phyloP scores from a whole-genome alignment of 2,888 invertebrate species.

The Tubulanus polymorphus region DNA sequence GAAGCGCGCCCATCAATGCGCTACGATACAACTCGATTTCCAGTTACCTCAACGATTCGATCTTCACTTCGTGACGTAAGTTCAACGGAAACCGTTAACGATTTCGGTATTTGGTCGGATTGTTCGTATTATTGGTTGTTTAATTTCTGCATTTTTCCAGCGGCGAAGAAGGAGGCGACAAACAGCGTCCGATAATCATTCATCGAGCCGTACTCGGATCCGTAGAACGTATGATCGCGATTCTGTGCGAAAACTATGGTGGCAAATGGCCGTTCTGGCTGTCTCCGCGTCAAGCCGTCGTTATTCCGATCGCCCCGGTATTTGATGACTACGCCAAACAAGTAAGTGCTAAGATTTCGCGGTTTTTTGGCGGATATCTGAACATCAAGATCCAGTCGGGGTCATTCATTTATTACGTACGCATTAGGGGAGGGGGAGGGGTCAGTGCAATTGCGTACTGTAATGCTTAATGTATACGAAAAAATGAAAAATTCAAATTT shows the following conservation, averaged over 20 bases:
- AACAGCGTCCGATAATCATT: conserved; percentile 90
- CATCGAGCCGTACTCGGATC: conserved; percentile 97
- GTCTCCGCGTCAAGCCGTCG: conserved; percentile 88
- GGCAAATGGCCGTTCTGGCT: conserved; percentile 99
- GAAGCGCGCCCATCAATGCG: conserved; percentile 86
- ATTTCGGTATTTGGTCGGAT: too few species aligned
- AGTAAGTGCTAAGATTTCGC: too few species aligned
- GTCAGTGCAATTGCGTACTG: too few species aligned
- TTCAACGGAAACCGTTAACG: conserved; percentile 5
- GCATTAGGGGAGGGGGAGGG: too few species aligned
- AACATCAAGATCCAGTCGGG: too few species aligned
- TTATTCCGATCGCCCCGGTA: conserved; percentile 85
- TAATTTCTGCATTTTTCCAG: conserved; percentile 16
- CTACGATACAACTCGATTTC: conserved; percentile 97
- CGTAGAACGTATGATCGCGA: conserved; percentile 96
- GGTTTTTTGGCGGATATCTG: too few species aligned
- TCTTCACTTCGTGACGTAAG: conserved; percentile 62
- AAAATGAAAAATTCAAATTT: too few species aligned
- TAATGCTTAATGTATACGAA: too few species aligned
- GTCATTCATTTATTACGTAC: too few species aligned
- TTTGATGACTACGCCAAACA: conserved; percentile 83
- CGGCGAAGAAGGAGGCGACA: conserved; percentile 33
- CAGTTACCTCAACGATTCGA: conserved; percentile 91
- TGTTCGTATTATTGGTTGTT: background rate
- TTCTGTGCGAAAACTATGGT: conserved; percentile 92